Conservation (phyloP, 2,113 vertebrate genomes). For the Zosterops hypoxanthus region DNA sequence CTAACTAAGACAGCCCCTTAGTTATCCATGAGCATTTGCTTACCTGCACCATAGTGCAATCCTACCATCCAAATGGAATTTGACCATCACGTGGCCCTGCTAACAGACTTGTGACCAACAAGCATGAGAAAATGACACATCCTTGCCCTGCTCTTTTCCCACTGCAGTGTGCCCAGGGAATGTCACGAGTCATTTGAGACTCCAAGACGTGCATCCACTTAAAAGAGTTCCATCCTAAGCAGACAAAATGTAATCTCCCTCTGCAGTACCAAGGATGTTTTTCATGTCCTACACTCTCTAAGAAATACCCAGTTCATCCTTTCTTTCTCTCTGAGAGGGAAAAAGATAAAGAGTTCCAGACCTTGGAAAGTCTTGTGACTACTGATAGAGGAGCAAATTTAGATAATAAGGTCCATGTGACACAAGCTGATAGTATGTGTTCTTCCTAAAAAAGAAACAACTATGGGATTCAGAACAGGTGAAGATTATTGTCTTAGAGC, state of each 20-base stretch:
- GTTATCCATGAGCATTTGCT: neutral
- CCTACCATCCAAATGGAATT: neutral
- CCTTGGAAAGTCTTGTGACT: neutral
- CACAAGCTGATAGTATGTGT: neutral
- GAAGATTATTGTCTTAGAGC: neutral
- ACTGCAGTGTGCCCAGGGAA: neutral
- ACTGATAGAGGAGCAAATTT: neutral
- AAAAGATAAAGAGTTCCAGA: neutral
- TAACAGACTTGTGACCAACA: neutral
- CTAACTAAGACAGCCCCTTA: neutral
- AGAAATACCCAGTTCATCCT: neutral
- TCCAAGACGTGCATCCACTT: neutral
- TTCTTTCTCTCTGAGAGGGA: neutral
- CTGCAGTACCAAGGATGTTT: neutral
- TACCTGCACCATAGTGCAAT: neutral
- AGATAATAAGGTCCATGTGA: neutral
- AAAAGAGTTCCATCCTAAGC: neutral
- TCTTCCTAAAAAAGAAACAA: neutral
- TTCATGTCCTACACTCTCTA: neutral
- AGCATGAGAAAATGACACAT: neutral
- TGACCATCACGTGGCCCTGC: accelerated
- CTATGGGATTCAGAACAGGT: neutral
- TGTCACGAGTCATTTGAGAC: neutral
- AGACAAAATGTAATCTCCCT: neutral
- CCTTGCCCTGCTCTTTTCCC: neutral